Conservation (phyloP, 2,888 invertebrate genomes). For the Phortica okadai region DNA sequence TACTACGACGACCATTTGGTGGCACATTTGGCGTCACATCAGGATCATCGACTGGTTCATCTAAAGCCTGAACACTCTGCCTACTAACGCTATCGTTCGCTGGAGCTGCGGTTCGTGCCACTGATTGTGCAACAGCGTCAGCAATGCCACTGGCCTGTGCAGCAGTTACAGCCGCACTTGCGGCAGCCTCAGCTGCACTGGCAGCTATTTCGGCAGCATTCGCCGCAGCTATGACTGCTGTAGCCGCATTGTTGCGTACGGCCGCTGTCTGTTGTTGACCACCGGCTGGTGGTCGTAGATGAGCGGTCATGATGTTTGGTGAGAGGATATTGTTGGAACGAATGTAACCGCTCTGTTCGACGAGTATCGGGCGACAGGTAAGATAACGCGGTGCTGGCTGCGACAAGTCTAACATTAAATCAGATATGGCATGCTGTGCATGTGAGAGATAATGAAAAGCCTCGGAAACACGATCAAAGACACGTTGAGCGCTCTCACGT, state of each 20-base stretch:
- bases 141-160: slow-evolving; percentile 9
- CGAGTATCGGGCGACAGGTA: slow-evolving; percentile 83
- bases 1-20: slow-evolving; percentile 16
- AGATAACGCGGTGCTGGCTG: slow-evolving; percentile 83
- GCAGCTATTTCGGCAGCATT: slow-evolving; percentile 39
- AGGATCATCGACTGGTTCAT: slow-evolving; percentile 70
- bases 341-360: slow-evolving; percentile 80
- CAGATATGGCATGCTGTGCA: slow-evolving; percentile 92
- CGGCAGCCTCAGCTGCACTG: slow-evolving; percentile 29
- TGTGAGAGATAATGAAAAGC: slow-evolving; percentile 91
- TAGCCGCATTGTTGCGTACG: slow-evolving; percentile 35
- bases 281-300: slow-evolving; percentile 27
- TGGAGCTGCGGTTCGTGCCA: slow-evolving; percentile 24
- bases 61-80: slow-evolving; percentile 45
- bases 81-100: slow-evolving; percentile 28
- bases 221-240: slow-evolving; percentile 42
- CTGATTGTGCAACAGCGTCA: slow-evolving; percentile 28
- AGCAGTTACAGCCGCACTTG: slow-evolving; percentile 18
- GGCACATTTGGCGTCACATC: slow-evolving; percentile 48
- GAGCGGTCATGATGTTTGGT: slow-evolving; percentile 49
- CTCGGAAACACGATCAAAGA: slow-evolving; percentile 86
- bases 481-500: slow-evolving; percentile 80
- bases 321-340: slow-evolving; percentile 73
- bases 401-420: slow-evolving; percentile 85
- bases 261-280: slow-evolving; percentile 22